Percentiles rank a stretch among this genome's conserved stretches.
phyloP scores from a whole-genome alignment of 2,888 invertebrate species.

The Lasioglossum figueresi region DNA sequence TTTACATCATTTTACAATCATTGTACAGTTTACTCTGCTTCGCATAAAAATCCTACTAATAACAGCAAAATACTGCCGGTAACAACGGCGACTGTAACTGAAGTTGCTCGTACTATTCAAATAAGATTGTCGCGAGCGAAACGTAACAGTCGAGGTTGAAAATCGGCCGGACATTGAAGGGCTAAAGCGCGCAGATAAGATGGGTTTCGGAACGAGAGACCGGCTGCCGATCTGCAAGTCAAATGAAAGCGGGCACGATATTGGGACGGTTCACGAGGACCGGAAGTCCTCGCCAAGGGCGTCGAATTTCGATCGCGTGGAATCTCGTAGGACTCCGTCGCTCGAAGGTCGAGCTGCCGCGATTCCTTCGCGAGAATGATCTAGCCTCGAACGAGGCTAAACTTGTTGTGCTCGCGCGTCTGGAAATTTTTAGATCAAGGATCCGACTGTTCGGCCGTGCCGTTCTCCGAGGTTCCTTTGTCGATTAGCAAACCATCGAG shows the following conservation, averaged over 20 bases:
- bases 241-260: constrained; percentile 23
- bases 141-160: neutral
- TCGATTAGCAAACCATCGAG: neutral
- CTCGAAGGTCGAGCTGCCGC: neutral
- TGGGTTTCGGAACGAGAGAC: constrained; percentile 3
- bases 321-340: neutral
- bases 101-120: neutral
- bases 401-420: neutral
- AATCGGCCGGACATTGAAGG: neutral
- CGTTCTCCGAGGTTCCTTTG: neutral
- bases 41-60: neutral
- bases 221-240: constrained; percentile 35
- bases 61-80: neutral
- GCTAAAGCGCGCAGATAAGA: constrained; percentile 38
- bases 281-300: constrained; percentile 25
- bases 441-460: neutral
- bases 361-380: neutral
- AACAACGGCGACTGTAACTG: neutral
- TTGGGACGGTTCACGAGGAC: constrained; percentile 21
- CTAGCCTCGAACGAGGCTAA: neutral
- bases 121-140: neutral
- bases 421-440: constrained; percentile 9
- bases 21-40: too few relatives aligned
- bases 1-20: too few relatives aligned
- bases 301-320: neutral